Evolutionary conservation across 2,888 invertebrate genomes (phyloP).

Genomic region (Phengaris alcon): DNA sequence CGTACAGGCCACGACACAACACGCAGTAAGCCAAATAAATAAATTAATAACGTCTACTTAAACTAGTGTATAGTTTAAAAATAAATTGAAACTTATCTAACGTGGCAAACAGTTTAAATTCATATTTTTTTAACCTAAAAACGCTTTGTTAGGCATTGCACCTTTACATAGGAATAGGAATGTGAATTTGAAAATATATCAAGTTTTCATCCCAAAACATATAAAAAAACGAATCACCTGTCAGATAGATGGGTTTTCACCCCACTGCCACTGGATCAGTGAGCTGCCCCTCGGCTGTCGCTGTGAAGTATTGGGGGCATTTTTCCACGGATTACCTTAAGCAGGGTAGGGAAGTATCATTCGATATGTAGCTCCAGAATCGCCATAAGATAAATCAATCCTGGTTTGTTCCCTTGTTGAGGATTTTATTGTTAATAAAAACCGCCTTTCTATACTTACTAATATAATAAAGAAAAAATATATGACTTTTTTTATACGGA

Average conservation of each 20-base stretch:
- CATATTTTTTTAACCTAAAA: too few species aligned
- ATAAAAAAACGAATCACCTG: not conserved
- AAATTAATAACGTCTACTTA: not conserved
- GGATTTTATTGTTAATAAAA: not conserved
- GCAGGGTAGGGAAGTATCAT: not conserved
- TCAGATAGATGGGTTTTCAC: not conserved
- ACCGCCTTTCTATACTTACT: not conserved
- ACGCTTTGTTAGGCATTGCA: too few species aligned
- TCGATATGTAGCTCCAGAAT: not conserved
- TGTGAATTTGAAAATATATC: not conserved
- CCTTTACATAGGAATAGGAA: too few species aligned
- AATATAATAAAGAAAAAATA: too few species aligned
- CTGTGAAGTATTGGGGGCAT: constrained; percentile 13
- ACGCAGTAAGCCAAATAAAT: not conserved
- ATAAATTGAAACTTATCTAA: too few species aligned
- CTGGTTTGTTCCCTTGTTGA: not conserved
- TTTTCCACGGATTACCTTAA: constrained; percentile 22
- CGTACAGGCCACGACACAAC: not conserved
- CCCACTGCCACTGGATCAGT: not conserved
- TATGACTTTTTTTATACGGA: too few species aligned
- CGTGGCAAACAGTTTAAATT: too few species aligned
- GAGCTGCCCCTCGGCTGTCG: constrained; percentile 17
- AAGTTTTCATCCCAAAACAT: not conserved
- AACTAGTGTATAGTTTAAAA: too few species aligned
- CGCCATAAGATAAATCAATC: not conserved